Percentiles rank a stretch among this genome's conserved stretches.
Evolutionary conservation across 2,113 vertebrate genomes (phyloP).

Genomic region (Pedetes capensis): DNA sequence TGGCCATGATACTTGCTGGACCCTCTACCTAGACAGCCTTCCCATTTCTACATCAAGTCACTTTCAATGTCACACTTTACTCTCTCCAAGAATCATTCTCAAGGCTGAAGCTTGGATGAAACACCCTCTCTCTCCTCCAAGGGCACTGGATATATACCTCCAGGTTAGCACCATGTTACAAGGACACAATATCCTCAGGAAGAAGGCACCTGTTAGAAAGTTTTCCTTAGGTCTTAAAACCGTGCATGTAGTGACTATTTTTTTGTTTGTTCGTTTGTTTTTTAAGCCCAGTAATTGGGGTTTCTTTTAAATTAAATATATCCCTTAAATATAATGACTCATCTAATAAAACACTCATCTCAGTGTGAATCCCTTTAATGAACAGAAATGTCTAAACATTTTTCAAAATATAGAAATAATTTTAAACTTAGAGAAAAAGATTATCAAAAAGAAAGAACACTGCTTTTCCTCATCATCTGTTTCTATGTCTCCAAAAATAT

Average conservation of each 20-base stretch:
- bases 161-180: not conserved
- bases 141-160: not conserved
- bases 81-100: too few species aligned
- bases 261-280: too few species aligned
- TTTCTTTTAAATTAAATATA: not conserved
- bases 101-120: not conserved
- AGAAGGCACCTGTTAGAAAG: not conserved
- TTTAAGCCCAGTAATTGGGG: not conserved
- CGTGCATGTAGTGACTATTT: too few species aligned
- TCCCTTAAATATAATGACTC: not conserved
- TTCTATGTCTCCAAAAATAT: not conserved
- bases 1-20: too few species aligned
- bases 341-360: conserved; percentile 2
- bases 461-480: not conserved
- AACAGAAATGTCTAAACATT: not conserved
- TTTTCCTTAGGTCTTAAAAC: not conserved
- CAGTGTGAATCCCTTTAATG: not conserved
- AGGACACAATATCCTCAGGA: not conserved
- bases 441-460: not conserved
- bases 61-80: too few species aligned
- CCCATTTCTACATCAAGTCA: too few species aligned
- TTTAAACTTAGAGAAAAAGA: not conserved
- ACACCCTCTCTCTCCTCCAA: not conserved
- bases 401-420: conserved; percentile 31
- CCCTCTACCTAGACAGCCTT: too few species aligned